Evolutionary conservation across 2,797 vertebrate species (phyloP), one percentile per base, ranked within the genome.

Genomic region (Octomys mimax): DNA sequence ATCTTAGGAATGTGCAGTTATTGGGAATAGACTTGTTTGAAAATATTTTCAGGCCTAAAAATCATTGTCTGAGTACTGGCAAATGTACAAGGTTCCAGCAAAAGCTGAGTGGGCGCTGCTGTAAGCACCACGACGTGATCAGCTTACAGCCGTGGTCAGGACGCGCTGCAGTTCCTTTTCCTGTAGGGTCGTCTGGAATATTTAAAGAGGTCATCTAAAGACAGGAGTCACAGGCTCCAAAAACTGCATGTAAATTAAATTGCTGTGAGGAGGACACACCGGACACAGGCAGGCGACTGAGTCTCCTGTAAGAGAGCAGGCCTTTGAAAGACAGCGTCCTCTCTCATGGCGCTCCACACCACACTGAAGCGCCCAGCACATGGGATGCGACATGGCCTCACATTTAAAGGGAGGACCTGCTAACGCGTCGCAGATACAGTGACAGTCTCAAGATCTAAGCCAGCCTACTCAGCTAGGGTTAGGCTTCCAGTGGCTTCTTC

Each of bases 1-100:
- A 31, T 91, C 36, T 36, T 80, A 64, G 28, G 61, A 54, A 57
- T 84, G 24, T 66, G 42, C 6, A 90, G 49, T 77, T 87, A 89
- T 2, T 92, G 68, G 26, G 33, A 82, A 85, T 0, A 89, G 5
- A 92, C 31, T 68, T 93, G 89, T 81, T 91, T 91, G 92, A 95
- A 93, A 96, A 95, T 42, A 83, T 64, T 93, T 87, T 42, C 66
- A 70, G 36, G 88, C 26, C 70, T 75, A 83, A 95, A 89, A 89
- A 88, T 19, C 8, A 57, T n/a, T 26, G 31, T 78, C 6, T n/a
- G 33, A 77, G 36, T 21, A 75, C 57, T 84, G 18, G 83, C 90
- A 95, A 83, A 70, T 19, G 87, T 9, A 75, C 84, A 89, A 70
- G 14, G 28, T 94, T 94, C 70, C 92, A 61, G 33, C 78, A 89